These are phyloP conservation scores for Gastrophysa polygoni DNA, from an alignment of 2,888 invertebrate species.

Conservation along the genomic window DNA sequence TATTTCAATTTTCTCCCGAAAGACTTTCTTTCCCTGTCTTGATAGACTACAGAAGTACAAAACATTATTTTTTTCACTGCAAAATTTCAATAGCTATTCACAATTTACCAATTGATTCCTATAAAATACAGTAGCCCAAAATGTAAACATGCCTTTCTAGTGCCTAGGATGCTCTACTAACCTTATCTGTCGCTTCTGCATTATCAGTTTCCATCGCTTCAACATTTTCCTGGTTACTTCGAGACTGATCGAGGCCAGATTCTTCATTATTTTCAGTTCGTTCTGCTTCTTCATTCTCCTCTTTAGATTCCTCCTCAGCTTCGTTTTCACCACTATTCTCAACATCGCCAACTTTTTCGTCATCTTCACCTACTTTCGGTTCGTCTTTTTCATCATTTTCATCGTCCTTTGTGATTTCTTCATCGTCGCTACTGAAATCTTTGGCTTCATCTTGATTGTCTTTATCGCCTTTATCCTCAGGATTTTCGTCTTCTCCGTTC, in stretches of 20 bases:
- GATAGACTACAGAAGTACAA: too few species aligned
- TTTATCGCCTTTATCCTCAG: too few species aligned
- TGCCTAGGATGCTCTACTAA: slow-evolving; percentile 40
- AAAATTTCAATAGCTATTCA: too few species aligned
- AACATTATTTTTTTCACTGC: too few species aligned
- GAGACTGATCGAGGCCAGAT: slow-evolving; percentile 51
- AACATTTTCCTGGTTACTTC: slow-evolving; percentile 54
- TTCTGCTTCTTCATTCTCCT: slow-evolving; percentile 39
- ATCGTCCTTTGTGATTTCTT: slow-evolving; percentile 52
- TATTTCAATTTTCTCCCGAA: too few species aligned
- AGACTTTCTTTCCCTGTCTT: too few species aligned
- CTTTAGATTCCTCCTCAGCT: slow-evolving; percentile 39
- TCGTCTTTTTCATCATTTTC: slow-evolving; percentile 53
- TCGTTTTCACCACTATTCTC: slow-evolving; percentile 48
- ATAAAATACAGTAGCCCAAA: too few species aligned
- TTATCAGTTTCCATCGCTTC: slow-evolving; percentile 59
- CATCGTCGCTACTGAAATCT: slow-evolving; percentile 52
- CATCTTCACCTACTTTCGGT: not conserved
- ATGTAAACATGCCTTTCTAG: too few species aligned
- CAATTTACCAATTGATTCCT: too few species aligned
- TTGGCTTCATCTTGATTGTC: slow-evolving; percentile 50
- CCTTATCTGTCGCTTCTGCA: slow-evolving; percentile 59
- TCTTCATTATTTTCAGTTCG: slow-evolving; percentile 54
- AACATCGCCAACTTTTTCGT: slow-evolving; percentile 1
- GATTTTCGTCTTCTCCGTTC: slow-evolving; percentile 53